Evolutionary conservation across 2,797 vertebrate species (phyloP).

Genomic region (Merluccius polli): DNA sequence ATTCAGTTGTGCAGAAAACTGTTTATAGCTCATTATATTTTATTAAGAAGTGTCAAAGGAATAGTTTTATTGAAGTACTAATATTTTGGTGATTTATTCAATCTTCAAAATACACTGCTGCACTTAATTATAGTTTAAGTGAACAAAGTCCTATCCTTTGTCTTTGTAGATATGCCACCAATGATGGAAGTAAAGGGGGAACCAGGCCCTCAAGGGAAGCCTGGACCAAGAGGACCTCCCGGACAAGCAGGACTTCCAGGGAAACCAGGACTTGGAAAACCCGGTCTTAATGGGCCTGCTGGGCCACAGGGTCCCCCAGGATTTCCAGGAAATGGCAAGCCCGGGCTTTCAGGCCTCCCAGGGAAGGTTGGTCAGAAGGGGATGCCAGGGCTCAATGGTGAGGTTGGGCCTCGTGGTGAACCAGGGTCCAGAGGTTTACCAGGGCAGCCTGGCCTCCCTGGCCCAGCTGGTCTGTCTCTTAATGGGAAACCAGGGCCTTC

Average conservation of each 20-base stretch:
- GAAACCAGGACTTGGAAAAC: conserved; percentile 92
- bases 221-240: conserved; percentile 86
- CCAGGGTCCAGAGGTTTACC: conserved; percentile 84
- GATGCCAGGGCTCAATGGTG: conserved; percentile 82
- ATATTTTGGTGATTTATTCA: not conserved
- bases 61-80: not conserved
- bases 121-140: not conserved
- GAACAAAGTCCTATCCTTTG: conserved; percentile 24
- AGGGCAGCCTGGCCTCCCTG: conserved; percentile 89
- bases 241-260: conserved; percentile 87
- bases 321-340: conserved; percentile 91
- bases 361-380: conserved; percentile 91
- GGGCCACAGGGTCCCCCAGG: conserved; percentile 90
- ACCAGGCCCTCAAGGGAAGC: conserved; percentile 90
- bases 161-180: conserved; percentile 86
- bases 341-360: conserved; percentile 88
- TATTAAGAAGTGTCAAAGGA: not conserved
- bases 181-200: conserved; percentile 93
- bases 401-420: conserved; percentile 86
- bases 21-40: not conserved
- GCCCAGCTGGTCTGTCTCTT: conserved; percentile 88
- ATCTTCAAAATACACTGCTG: not conserved
- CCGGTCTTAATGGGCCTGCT: conserved; percentile 88
- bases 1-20: not conserved
- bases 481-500: conserved; percentile 92